These are phyloP conservation scores for Lasiurus borealis DNA, from an alignment of 2,113 vertebrate species.

Conservation along the genomic window DNA sequence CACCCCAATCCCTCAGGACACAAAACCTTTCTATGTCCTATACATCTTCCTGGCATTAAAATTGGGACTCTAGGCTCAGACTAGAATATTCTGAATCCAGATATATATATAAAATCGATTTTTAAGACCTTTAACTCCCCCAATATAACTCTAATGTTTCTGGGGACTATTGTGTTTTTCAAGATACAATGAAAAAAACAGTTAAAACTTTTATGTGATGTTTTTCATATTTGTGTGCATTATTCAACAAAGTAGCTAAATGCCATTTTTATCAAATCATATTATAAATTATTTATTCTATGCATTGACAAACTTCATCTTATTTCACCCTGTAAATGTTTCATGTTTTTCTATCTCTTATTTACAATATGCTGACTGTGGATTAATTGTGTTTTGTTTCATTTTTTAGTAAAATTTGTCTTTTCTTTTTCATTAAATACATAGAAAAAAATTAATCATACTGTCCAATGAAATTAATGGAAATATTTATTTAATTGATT, in stretches of 20 bases:
- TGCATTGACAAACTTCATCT: background rate
- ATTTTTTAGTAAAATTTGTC: constrained; percentile 23
- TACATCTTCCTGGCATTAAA: background rate
- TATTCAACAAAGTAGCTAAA: constrained; percentile 7
- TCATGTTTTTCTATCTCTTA: constrained; percentile 41
- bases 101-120: background rate
- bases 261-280: constrained; percentile 43
- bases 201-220: background rate
- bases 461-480: background rate
- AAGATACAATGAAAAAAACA: constrained; percentile 3
- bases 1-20: background rate
- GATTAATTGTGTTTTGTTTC: background rate
- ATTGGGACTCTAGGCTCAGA: background rate
- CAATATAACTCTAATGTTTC: background rate
- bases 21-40: background rate
- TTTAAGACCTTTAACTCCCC: background rate
- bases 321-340: constrained; percentile 18
- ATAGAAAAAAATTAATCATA: background rate
- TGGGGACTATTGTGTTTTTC: background rate
- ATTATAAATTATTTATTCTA: constrained; percentile 24
- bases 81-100: background rate
- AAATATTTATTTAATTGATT: constrained; percentile 38
- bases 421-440: background rate
- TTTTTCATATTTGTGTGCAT: background rate
- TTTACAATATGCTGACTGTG: background rate